Evolutionary conservation across 2,797 vertebrate species (phyloP), one percentile per base, ranked within the genome.

Genomic region (Apogon hyalosoma): DNA sequence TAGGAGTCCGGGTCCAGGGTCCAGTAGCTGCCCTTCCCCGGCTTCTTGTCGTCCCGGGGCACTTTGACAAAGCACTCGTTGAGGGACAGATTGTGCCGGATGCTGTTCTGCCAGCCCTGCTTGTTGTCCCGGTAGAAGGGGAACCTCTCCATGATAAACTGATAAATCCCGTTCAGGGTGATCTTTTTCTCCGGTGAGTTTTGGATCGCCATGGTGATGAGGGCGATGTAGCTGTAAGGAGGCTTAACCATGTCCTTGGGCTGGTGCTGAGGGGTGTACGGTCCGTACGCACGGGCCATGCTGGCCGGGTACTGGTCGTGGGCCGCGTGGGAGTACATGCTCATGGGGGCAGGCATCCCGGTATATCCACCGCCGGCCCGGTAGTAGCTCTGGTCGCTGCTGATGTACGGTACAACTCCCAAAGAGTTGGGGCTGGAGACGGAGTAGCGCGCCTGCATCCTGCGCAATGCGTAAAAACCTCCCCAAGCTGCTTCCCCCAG

Each of bases 221-320:
- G 96, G 45, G 96, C 96, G 24, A 98, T 98, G 90, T 97, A 97
- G 45, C 95, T 96, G 62, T 97, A 97, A 0, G 96, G 96, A 0
- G 96, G 96, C 81, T 98, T 98, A 66, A 98, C 97, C 96, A 98
- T 96, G 90, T 98, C 97, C 93, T 98, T 98, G 64, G 97, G 96
- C 87, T 97, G 96, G 28, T 97, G 96, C 24, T 95, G 94, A 31
- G 96, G 91, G 60, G 96, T 88, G 93, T 96, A 95, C 36, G 95
- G 96, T 89, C 96, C 97, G 80, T 94, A 96, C 39, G 92, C 94
- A 79, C 88, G 95, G 77, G 94, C 96, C 96, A 95, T 97, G 95
- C 92, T 96, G 91, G 90, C 95, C 52, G 89, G 95, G 73, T 95
- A 95, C 59, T 95, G 94, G 56, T 95, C 94, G 49, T 95, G 94